Conservation (phyloP, 1,140 invertebrate genomes). For the Cyclina sinensis region DNA sequence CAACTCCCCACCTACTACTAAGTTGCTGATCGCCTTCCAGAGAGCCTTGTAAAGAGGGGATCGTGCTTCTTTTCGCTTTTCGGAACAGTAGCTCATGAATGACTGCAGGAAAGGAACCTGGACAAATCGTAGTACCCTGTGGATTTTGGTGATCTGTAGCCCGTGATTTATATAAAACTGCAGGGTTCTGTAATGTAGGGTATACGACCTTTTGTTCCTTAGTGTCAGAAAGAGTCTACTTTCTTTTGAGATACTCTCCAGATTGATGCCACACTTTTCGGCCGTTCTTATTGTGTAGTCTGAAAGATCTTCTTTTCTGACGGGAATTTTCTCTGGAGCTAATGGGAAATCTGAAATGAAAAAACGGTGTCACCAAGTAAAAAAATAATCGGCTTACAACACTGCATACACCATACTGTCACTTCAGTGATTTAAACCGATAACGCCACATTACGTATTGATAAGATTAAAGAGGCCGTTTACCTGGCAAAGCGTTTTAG, state of each 20-base stretch:
- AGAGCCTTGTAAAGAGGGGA: neutral
- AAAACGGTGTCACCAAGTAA: too few relatives aligned
- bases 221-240: neutral
- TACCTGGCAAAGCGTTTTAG: too few relatives aligned
- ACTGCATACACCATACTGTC: too few relatives aligned
- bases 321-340: neutral
- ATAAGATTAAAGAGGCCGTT: too few relatives aligned
- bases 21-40: neutral
- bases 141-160: neutral
- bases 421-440: too few relatives aligned
- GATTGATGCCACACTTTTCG: neutral
- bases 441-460: too few relatives aligned
- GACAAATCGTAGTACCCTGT: constrained; percentile 7
- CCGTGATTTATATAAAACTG: neutral
- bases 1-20: neutral
- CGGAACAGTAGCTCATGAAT: neutral
- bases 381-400: too few relatives aligned
- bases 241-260: neutral
- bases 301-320: neutral
- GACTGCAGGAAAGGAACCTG: neutral
- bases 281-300: neutral
- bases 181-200: neutral
- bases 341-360: neutral
- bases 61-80: neutral
- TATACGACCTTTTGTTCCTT: neutral